Conservation (phyloP, 2,797 vertebrate species). For the Iguana delicatissima region DNA sequence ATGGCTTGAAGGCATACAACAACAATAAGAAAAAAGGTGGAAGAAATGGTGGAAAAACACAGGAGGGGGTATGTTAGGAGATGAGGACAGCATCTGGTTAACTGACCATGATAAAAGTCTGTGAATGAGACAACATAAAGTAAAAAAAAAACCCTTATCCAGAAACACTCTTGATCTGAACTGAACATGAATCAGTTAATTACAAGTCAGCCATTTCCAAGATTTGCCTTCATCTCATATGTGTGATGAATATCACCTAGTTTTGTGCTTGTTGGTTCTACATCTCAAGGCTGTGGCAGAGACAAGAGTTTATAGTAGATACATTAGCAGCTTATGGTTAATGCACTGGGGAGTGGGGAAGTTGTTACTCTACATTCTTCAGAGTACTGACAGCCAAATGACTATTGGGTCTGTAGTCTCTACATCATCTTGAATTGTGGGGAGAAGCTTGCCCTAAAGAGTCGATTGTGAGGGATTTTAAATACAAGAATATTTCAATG, state of each 20-base stretch:
- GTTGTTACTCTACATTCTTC: neutral
- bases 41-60: neutral
- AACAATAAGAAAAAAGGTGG: neutral
- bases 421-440: neutral
- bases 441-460: neutral
- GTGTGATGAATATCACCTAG: neutral
- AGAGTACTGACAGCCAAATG: neutral
- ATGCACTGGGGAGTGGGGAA: neutral
- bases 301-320: neutral
- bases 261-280: neutral
- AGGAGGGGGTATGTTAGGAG: neutral
- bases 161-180: too few species aligned
- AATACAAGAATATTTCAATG: neutral
- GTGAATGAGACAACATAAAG: too few species aligned
- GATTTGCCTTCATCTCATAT: too few species aligned
- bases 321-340: neutral
- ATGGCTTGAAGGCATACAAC: too few species aligned
- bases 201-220: too few species aligned
- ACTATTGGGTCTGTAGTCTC: neutral
- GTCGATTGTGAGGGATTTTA: neutral
- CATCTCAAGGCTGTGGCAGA: neutral
- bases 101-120: too few species aligned
- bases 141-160: too few species aligned
- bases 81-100: neutral
- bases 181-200: too few species aligned